Percentiles rank a stretch among this genome's conserved stretches.
Conservation (phyloP, 2,888 invertebrate species). For the Agrotis segetum region DNA sequence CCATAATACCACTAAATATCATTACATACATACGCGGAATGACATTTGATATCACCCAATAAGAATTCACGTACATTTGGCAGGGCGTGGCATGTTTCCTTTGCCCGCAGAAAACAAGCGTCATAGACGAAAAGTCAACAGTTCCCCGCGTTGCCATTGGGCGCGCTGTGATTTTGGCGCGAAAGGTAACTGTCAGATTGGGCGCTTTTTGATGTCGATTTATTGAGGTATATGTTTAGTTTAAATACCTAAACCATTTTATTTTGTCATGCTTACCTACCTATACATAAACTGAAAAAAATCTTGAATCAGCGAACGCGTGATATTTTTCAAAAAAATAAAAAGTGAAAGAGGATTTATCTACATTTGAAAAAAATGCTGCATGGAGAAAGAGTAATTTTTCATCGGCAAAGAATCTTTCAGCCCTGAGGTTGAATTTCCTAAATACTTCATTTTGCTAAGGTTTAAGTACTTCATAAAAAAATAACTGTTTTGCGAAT, state of each 20-base stretch:
- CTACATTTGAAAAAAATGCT: no score
- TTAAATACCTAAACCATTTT: background rate
- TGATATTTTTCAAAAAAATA: background rate
- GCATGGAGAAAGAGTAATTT: no score
- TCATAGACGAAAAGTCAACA: conserved; percentile 89
- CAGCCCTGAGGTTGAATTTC: no score
- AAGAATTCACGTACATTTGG: conserved; percentile 71
- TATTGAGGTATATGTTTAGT: background rate
- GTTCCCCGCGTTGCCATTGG: conserved; percentile 76
- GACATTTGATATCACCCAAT: conserved; percentile 86
- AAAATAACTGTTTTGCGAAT: no score
- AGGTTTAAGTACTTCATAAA: no score
- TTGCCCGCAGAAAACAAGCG: conserved; percentile 78
- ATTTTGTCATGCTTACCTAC: background rate
- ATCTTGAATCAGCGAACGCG: background rate
- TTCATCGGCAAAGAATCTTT: no score
- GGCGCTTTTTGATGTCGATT: conserved; percentile 52
- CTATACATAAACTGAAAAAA: background rate
- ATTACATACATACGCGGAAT: conserved; percentile 58
- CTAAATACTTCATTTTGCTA: no score
- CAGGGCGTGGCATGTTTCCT: conserved; percentile 80
- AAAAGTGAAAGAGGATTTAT: no score
- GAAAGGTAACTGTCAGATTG: conserved; percentile 58
- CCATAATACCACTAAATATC: background rate
- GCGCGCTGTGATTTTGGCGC: conserved; percentile 65